phyloP scores from a whole-genome alignment of 1,140 invertebrate genomes.

The Antheraea mylitta region DNA sequence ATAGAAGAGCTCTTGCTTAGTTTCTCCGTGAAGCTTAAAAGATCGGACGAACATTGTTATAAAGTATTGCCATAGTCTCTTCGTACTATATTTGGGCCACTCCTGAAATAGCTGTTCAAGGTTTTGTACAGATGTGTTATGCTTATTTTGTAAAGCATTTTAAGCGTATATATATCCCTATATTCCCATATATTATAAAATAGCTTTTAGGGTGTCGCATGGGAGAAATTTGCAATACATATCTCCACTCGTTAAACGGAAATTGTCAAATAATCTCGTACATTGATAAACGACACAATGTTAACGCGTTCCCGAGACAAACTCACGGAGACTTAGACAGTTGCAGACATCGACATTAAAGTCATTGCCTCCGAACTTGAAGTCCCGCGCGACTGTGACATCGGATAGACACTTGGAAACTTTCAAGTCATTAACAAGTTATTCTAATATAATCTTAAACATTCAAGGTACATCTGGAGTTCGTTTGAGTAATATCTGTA shows the following conservation, averaged over 20 bases:
- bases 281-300: background rate
- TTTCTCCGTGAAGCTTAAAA: too few relatives aligned
- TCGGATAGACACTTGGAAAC: background rate
- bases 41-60: too few relatives aligned
- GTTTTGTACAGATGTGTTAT: too few relatives aligned
- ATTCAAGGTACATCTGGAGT: background rate
- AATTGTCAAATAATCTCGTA: background rate
- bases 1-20: too few relatives aligned
- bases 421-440: slow-evolving; percentile 2
- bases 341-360: slow-evolving; percentile 4
- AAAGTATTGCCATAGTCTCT: too few relatives aligned
- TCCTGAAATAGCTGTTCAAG: too few relatives aligned
- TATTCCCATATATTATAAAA: too few relatives aligned
- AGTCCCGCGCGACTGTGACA: background rate
- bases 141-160: too few relatives aligned
- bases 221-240: background rate
- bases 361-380: background rate
- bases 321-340: background rate
- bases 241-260: background rate
- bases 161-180: too few relatives aligned
- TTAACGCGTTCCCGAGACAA: background rate
- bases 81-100: too few relatives aligned
- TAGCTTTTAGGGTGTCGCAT: background rate
- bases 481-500: background rate
- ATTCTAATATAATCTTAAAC: background rate